Evolutionary conservation across 1,140 invertebrate species (phyloP).

Genomic region (Ectropis grisescens): DNA sequence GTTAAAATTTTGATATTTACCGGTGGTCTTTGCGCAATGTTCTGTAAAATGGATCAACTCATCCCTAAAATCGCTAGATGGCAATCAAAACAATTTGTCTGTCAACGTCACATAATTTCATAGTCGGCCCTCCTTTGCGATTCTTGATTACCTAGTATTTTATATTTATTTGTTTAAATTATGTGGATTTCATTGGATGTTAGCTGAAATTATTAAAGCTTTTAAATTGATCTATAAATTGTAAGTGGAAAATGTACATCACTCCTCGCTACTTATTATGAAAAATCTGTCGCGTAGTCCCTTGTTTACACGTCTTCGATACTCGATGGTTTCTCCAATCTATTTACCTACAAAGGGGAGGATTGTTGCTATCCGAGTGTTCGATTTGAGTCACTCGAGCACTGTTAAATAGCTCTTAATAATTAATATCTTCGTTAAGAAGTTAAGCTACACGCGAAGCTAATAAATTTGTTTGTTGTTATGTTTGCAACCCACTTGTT

Average conservation of each 20-base stretch:
- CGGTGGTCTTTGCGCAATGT: too few species aligned
- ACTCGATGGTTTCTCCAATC: slow-evolving; percentile 27
- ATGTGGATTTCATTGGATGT: slow-evolving; percentile 35
- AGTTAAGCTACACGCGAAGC: too few species aligned
- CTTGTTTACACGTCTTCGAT: slow-evolving; percentile 63
- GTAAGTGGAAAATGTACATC: slow-evolving; percentile 29
- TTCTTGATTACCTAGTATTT: slow-evolving; percentile 31
- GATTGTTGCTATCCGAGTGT: too few species aligned
- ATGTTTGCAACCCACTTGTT: slow-evolving; percentile 13
- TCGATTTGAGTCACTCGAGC: too few species aligned
- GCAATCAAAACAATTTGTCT: too few species aligned
- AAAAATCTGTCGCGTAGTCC: slow-evolving; percentile 17
- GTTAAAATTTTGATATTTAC: too few species aligned
- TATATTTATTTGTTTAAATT: slow-evolving; percentile 37
- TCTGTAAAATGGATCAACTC: too few species aligned
- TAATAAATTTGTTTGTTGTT: too few species aligned
- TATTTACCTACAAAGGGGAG: slow-evolving; percentile 66
- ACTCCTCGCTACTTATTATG: slow-evolving; percentile 1
- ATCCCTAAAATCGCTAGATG: too few species aligned
- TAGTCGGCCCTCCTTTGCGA: slow-evolving; percentile 27
- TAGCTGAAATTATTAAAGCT: slow-evolving; percentile 26
- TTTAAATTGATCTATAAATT: slow-evolving; percentile 18
- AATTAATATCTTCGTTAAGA: too few species aligned
- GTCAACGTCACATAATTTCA: too few species aligned
- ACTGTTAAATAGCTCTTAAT: too few species aligned